Evolutionary conservation across 2,797 vertebrate genomes (phyloP), one percentile per base, ranked within the genome.

Genomic region (Cygnus olor): DNA sequence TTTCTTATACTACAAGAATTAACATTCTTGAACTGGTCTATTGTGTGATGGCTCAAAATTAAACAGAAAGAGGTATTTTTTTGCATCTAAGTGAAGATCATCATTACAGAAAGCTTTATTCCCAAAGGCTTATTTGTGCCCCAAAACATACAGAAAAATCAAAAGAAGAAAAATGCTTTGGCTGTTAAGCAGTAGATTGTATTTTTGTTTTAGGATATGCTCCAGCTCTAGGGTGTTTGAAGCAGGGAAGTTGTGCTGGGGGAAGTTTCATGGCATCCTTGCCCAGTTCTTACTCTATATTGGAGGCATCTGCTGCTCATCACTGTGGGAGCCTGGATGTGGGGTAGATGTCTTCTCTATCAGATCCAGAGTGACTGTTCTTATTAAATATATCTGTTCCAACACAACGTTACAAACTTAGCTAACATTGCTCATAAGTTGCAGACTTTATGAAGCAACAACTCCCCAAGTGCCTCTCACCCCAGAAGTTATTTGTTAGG

Each of bases 361-460:
- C 74, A 56, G 56, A 70, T 47, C 60, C 83, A 76, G 58, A 88
- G 69, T 2, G 9, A 20, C 32, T 89, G 70, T 53, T 91, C 71
- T 82, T 80, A 66, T 90, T 88, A 78, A 95, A 87, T 66, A 70
- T 66, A 77, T 51, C 85, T 91, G 88, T 58, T 94, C 83, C 81
- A 87, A 63, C 30, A 69, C 51, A 82, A 57, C 27, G 32, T 81
- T 73, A 45, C 57, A 81, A 78, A 84, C 82, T 51, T 21, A 34
- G 63, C 58, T 76, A 58, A 83, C 0, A 0, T 5, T 92, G 68
- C 25, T 95, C 18, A 11, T 74, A 38, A 2, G 6, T 66, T 85
- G 66, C 58, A 86, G 73, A 32, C 47, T 86, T 80, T 40, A 79
- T 80, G 69, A 84, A 80, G 28, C 0, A 0, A 27, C 66, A 72